Evolutionary conservation across 2,888 invertebrate species (phyloP).

Genomic region (Noctua comes): DNA sequence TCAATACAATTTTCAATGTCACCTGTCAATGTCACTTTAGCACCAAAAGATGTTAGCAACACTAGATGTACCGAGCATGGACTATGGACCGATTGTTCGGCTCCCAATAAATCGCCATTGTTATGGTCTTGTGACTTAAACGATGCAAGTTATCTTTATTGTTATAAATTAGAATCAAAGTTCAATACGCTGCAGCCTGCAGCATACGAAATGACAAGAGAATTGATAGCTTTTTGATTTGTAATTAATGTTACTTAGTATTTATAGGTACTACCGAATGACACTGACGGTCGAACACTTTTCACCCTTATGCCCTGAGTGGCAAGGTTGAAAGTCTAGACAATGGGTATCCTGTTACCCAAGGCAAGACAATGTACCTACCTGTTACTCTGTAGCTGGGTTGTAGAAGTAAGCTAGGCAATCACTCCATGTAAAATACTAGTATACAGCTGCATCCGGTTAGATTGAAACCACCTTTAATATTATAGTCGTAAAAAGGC

Average conservation of each 20-base stretch:
- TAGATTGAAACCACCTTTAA: neutral
- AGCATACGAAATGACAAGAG: neutral
- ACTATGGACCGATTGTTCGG: constrained; percentile 35
- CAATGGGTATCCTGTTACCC: neutral
- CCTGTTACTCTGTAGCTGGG: neutral
- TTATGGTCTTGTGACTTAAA: constrained; percentile 16
- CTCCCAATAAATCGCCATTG: constrained; percentile 42
- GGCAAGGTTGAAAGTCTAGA: neutral
- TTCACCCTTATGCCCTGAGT: neutral
- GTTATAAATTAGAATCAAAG: constrained; percentile 49
- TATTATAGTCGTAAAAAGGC: neutral
- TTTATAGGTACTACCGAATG: neutral
- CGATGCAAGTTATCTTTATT: constrained; percentile 48
- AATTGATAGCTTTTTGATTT: constrained; percentile 31
- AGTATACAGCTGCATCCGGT: neutral
- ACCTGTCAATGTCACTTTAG: neutral
- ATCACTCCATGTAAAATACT: neutral
- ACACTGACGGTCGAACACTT: neutral
- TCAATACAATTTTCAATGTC: neutral
- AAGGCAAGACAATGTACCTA: neutral
- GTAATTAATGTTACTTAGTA: neutral
- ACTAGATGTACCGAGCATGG: neutral
- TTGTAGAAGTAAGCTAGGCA: neutral
- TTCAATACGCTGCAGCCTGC: constrained; percentile 18
- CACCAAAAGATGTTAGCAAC: neutral